Base-by-base conservation (phyloP, 2,797 vertebrate species). In the Enteromius afrohamiltoni region DNA sequence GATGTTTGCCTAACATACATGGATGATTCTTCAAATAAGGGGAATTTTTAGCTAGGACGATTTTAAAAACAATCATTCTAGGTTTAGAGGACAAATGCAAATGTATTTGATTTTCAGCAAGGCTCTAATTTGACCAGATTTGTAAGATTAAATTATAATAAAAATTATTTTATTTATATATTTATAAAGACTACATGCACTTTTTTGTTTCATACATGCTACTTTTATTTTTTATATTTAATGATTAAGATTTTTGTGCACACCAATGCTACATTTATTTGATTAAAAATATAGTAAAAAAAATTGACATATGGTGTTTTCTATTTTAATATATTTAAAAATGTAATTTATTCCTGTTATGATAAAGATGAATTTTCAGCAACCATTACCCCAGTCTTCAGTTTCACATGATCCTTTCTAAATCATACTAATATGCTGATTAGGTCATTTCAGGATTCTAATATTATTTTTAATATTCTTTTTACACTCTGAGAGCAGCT, bases 1-100 rank as follows among this genome's bases (percentile, higher is more conserved):
- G 60, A 55, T 82, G 80, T 45, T 65, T 76, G 60, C 80, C 21
- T 67, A 55, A 82, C 60, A 55, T 29, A 58, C 16, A 29, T 62
- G 58, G 17, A 6, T 8, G 58, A 77, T 77, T 62, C 16, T 64
- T 77, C 16, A 64, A 64, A 9, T 6, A 21, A 77, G 58, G n/a
- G 74, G 14, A 58, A 3, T 34, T 58, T 40, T 76, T 76, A 58
- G 51, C 34, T 55, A 21, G 31, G 31, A 75, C 13, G 11, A 37
- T 26, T 37, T 74, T 7, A 34, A 51, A 49, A 19, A 71, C 26
- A 51, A 31, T 53, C 9, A 7, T 74, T 70, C n/a, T 37, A 31
- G 2, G 17, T 49, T 31, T 49, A 51, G 8, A 19, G 26, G 26
- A 51, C 14, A 64, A 6, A 64, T 31, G 29, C 13, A 31, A 64